Conservation (phyloP, 2,797 vertebrate species). For the Heliangelus exortis region DNA sequence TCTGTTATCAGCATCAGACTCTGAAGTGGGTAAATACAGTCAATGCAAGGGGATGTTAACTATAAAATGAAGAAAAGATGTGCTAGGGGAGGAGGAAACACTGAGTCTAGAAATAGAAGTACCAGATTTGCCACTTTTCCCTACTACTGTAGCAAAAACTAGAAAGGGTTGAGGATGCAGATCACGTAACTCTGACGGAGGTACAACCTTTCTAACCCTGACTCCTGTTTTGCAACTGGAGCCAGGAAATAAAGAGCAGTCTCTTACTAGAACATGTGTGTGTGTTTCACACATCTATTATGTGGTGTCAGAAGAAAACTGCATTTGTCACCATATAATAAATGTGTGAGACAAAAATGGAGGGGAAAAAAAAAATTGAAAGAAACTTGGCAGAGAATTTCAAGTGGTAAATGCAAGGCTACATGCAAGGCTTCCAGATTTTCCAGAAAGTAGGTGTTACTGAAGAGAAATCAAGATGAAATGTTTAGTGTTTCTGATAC, state of each 20-base stretch:
- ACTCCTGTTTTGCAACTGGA: slow-evolving; percentile 52
- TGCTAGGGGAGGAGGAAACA: background rate
- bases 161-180: background rate
- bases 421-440: slow-evolving; percentile 34
- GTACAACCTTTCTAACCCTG: slow-evolving; percentile 42
- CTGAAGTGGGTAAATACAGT: slow-evolving; percentile 14
- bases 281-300: slow-evolving; percentile 68
- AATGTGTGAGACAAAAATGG: slow-evolving; percentile 72
- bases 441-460: slow-evolving; percentile 44
- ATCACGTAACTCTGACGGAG: slow-evolving; percentile 13
- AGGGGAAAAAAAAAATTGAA: background rate
- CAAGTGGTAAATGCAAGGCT: slow-evolving; percentile 42
- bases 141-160: background rate
- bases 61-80: background rate
- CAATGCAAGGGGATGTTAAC: background rate
- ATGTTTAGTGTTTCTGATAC: slow-evolving; percentile 1
- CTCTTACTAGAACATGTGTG: slow-evolving; percentile 46
- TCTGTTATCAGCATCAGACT: background rate
- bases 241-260: slow-evolving; percentile 56
- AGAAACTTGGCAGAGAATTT: slow-evolving; percentile 51
- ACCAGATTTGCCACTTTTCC: background rate
- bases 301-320: slow-evolving; percentile 63
- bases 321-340: slow-evolving; percentile 66
- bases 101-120: background rate
- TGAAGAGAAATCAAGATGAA: slow-evolving; percentile 20